Base-by-base conservation (phyloP, 2,888 invertebrate genomes). In the Nasonia oneida region DNA sequence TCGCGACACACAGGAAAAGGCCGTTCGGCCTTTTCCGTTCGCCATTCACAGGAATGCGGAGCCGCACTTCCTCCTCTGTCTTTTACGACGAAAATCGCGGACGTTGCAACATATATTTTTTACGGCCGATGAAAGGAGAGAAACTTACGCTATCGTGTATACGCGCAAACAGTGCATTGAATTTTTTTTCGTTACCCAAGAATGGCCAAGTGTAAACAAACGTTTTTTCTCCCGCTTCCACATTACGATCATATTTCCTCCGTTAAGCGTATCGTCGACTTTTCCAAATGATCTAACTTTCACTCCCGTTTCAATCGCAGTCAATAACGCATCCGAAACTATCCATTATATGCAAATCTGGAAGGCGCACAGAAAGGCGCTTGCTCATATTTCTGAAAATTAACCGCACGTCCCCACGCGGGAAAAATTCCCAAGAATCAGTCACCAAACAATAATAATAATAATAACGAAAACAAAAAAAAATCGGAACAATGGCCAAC, bases 1-100 rank as follows among this genome's bases (percentile, higher is more conserved):
- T 57, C 57, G 29, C 61, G 61, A 61, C 61, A 64, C 64, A 64
- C 61, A 75, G 61, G 53, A 81, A 81, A 57, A 53, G 29, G 83
- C 76, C 57, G 57, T 83, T 83, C 57, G 15, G 70, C n/a, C 76
- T 83, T 83, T 83, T 83, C 76, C 83, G 76, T 53, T 77, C 70
- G 53, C 76, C 67, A 57, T 81, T 80, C 71, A 78, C 29, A 29
- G 6, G 33, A 15, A 18, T 64, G 64, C 57, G 18, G 14, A 12
- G n/a, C 18, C 57, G 33, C 18, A 57, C 80, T 81, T 73, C 71
- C 73, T 73, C 47, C 23, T 42, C 77, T 39, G 33, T 77, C 74
- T 81, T 81, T 81, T 75, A 75, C 81, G 75, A 33, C 75, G 47
- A 81, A 47, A 75, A 74, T 33, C 15, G 37, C 81, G 39, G 39